These are phyloP conservation scores for Galeruca laticollis DNA, from an alignment of 2,888 invertebrate genomes.

Conservation along the genomic window DNA sequence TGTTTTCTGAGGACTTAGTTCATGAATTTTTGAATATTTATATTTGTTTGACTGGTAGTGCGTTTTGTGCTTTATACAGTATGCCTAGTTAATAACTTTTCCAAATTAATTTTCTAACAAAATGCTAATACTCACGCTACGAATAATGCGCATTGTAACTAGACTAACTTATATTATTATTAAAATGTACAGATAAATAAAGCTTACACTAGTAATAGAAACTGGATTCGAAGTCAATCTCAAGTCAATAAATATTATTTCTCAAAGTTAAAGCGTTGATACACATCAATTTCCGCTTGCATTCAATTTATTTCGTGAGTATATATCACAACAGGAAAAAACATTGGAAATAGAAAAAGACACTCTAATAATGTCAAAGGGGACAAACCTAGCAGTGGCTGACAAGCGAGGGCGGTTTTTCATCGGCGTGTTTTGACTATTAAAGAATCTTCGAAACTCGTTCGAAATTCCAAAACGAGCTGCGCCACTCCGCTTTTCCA, in stretches of 20 bases:
- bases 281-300: not conserved
- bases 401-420: conserved; percentile 28
- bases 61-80: too few species aligned
- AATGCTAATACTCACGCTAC: too few species aligned
- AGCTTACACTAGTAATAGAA: too few species aligned
- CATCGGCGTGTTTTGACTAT: conserved; percentile 45
- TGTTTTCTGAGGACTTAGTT: too few species aligned
- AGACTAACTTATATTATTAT: too few species aligned
- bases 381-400: conserved; percentile 28
- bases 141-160: too few species aligned
- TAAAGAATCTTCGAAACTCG: conserved; percentile 41
- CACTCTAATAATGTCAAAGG: conserved; percentile 12
- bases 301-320: not conserved
- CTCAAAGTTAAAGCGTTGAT: not conserved
- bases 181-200: too few species aligned
- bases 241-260: not conserved
- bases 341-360: conserved; percentile 9
- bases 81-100: too few species aligned
- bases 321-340: conserved; percentile 12
- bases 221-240: too few species aligned
- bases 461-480: conserved; percentile 36
- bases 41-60: too few species aligned
- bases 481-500: conserved; percentile 35
- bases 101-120: too few species aligned
- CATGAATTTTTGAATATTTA: too few species aligned